Evolutionary conservation across 2,797 vertebrate genomes (phyloP), one percentile per base, ranked within the genome.

Genomic region (Danio aesculapii): DNA sequence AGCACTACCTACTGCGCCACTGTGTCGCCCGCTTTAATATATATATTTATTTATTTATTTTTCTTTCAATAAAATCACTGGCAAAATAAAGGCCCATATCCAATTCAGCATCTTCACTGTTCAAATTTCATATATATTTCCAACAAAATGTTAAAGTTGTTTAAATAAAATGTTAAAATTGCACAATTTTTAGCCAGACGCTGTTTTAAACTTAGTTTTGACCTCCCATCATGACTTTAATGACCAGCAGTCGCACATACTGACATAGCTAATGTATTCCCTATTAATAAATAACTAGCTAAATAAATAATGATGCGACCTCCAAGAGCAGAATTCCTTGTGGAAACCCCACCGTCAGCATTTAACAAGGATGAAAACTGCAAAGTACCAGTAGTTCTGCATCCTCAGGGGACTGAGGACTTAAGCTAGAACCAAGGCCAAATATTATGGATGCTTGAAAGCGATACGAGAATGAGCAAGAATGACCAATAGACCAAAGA

Each of bases 401-500:
- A 17, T 70, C 63, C 63, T 77, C 50, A 1, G 5, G 62, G 17
- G 41, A 47, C 17, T 30, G 30, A 46, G 63, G 58, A 71, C 58
- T 17, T 55, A 62, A 63, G 49, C 58, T 63, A 39, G 53, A 39
- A 71, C 41, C 6, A 7, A 14, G 11, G 46, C 46, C 49, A 72
- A 47, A 63, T 63, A 53, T 64, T 63, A 71, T 30, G 17, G 17
- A 63, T 39, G 21, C 44, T 4, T 43, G 17, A 69, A 77, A 71
- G 71, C 80, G 83, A 66, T 46, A 66, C 53, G 53, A 71, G 21
- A 70, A 44, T 68, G 14, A 49, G n/a, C 19, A 30, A 61, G 44
- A 52, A 75, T 69, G 10, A 47, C 43, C 30, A 47, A 71, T 78
- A 77, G 86, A 77, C 71, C 74, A 9, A 0, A 49, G 77, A 70